Evolutionary conservation across 2,888 invertebrate species (phyloP).

Genomic region (Lepidochitona cinerea): DNA sequence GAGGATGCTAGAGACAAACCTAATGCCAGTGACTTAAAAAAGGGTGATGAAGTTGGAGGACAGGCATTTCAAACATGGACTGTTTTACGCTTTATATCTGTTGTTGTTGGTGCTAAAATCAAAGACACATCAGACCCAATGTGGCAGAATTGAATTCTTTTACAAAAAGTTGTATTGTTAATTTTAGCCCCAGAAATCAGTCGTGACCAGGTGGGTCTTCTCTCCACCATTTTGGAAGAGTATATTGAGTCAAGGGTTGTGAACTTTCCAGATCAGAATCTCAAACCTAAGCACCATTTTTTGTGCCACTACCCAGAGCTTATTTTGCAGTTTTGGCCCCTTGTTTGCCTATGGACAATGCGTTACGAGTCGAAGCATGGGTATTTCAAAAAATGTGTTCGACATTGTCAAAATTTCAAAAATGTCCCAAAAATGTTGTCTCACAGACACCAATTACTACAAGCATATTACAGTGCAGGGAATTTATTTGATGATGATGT

Average conservation of each 20-base stretch:
- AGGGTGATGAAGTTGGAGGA: not conserved
- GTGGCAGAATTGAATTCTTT: not conserved
- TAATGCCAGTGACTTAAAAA: not conserved
- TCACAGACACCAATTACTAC: constrained; percentile 4
- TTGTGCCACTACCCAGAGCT: constrained; percentile 8
- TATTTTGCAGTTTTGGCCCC: constrained; percentile 8
- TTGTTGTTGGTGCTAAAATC: not conserved
- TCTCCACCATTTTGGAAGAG: not conserved
- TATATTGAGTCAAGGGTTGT: not conserved
- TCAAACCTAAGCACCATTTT: constrained; percentile 6
- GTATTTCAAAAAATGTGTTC: constrained; percentile 7
- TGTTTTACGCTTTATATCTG: not conserved
- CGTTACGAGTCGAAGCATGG: constrained; percentile 8
- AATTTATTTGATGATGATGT: not conserved
- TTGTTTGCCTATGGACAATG: constrained; percentile 3
- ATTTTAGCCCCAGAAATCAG: not conserved
- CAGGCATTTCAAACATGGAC: not conserved
- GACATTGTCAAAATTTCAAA: constrained; percentile 14
- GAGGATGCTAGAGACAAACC: not conserved
- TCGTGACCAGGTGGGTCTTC: not conserved
- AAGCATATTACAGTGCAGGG: constrained; percentile 7
- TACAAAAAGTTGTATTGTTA: not conserved
- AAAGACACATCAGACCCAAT: not conserved
- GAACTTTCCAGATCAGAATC: not conserved
- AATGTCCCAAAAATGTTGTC: constrained; percentile 4